These are phyloP conservation scores for Sialia sialis DNA, from an alignment of 2,113 vertebrate genomes.

Conservation along the genomic window DNA sequence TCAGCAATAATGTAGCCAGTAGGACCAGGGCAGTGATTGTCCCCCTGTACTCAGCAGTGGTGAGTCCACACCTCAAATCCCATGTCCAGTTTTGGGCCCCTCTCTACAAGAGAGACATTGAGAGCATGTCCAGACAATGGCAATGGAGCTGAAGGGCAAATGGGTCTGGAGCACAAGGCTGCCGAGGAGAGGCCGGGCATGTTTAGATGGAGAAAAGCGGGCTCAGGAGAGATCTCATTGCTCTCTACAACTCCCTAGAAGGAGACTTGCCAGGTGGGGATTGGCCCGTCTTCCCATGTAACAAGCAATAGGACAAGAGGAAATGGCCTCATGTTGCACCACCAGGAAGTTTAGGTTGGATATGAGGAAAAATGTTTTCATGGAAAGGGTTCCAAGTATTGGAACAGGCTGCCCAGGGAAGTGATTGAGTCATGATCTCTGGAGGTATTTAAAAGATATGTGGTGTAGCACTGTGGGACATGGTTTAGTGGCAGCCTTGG, in stretches of 20 bases:
- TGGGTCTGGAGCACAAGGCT: not conserved
- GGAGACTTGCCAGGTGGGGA: not conserved
- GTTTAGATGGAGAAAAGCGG: not conserved
- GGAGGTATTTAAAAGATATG: fast-evolving
- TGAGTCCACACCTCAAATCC: not conserved
- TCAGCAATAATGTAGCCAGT: not conserved
- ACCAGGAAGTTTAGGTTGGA: not conserved
- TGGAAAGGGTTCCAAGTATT: not conserved
- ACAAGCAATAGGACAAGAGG: not conserved
- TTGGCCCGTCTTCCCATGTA: not conserved
- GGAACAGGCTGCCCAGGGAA: not conserved
- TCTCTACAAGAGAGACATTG: no score
- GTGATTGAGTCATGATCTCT: not conserved
- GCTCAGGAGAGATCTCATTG: not conserved
- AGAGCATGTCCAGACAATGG: fast-evolving
- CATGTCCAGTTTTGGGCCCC: not conserved
- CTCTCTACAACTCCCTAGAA: not conserved
- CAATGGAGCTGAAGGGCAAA: fast-evolving
- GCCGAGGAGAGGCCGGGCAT: fast-evolving
- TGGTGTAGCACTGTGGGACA: not conserved
- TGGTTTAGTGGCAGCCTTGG: not conserved
- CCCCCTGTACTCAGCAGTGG: fast-evolving
- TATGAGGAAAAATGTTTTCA: not conserved
- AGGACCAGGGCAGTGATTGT: not conserved
- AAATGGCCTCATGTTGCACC: not conserved